Evolutionary conservation across 2,113 vertebrate species (phyloP).

Genomic region (Mirza zaza): DNA sequence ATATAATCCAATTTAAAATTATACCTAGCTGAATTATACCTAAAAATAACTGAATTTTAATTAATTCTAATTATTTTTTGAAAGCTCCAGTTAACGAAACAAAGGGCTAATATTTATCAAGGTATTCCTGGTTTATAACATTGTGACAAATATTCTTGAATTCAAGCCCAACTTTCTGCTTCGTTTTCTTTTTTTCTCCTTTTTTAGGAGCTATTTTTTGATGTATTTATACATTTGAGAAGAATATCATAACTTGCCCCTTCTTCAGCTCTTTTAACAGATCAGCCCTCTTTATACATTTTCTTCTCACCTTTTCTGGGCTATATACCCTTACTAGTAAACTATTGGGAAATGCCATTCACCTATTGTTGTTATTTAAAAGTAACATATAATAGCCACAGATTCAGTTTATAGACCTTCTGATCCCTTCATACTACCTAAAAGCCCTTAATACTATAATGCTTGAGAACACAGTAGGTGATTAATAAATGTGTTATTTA

Average conservation of each 20-base stretch:
- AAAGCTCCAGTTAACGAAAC: slow-evolving; percentile 16
- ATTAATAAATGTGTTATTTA: slow-evolving; percentile 21
- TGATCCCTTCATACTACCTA: neutral
- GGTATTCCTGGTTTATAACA: slow-evolving; percentile 10
- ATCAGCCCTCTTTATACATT: neutral
- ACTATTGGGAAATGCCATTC: neutral
- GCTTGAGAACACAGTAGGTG: slow-evolving; percentile 8
- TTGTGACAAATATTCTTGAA: slow-evolving; percentile 20
- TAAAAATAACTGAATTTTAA: slow-evolving; percentile 35
- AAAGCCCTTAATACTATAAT: neutral
- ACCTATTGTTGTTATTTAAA: slow-evolving; percentile 24
- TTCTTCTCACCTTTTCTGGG: slow-evolving; percentile 33
- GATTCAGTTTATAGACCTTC: neutral
- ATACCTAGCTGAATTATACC: neutral
- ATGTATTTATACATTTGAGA: neutral
- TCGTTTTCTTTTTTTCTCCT: neutral
- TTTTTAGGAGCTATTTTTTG: slow-evolving; percentile 33
- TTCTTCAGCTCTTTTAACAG: neutral
- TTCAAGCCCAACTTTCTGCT: slow-evolving; percentile 7
- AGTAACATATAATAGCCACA: neutral
- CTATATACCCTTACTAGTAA: neutral
- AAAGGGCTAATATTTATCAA: neutral
- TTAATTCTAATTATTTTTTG: slow-evolving; percentile 40
- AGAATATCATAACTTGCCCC: neutral
- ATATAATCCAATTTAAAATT: slow-evolving; percentile 18